A percentile compares a stretch with the other conserved stretches of the same genome.
Conservation (phyloP, 2,888 invertebrate genomes). For the Theretra japonica region DNA sequence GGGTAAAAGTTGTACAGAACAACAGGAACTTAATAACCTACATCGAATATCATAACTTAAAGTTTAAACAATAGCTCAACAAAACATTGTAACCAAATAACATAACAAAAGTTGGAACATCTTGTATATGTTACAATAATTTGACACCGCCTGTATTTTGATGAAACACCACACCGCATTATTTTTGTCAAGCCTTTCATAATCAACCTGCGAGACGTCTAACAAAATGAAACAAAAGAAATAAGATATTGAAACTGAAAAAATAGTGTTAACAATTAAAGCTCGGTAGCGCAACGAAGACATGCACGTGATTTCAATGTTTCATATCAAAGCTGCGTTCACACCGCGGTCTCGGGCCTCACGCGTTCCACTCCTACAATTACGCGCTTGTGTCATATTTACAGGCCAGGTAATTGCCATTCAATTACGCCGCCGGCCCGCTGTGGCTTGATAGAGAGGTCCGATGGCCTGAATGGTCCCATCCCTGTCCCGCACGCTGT, state of each 20-base stretch:
- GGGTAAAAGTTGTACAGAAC: no score
- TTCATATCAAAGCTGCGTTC: constrained; percentile 74
- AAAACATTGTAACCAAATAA: constrained; percentile 30
- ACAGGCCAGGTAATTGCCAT: constrained; percentile 85
- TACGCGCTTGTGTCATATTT: constrained; percentile 85
- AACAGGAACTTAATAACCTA: no score
- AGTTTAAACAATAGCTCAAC: not conserved
- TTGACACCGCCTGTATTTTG: constrained; percentile 51
- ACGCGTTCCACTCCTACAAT: constrained; percentile 81
- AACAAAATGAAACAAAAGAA: constrained; percentile 1
- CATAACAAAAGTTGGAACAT: constrained; percentile 41
- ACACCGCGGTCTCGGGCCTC: constrained; percentile 74
- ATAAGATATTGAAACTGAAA: constrained; percentile 9
- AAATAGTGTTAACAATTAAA: not conserved
- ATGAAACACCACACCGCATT: constrained; percentile 47
- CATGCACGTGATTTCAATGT: constrained; percentile 70
- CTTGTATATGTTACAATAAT: constrained; percentile 37
- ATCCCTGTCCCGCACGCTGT: constrained; percentile 60
- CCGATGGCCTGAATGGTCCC: constrained; percentile 49
- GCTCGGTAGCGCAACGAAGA: constrained; percentile 44
- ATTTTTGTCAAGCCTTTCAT: not conserved
- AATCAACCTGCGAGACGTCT: not conserved
- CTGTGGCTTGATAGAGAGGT: constrained; percentile 64
- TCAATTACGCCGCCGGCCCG: constrained; percentile 81
- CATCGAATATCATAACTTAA: not conserved